phyloP scores from a whole-genome alignment of 2,888 invertebrate genomes.

The Drosophila recens region DNA sequence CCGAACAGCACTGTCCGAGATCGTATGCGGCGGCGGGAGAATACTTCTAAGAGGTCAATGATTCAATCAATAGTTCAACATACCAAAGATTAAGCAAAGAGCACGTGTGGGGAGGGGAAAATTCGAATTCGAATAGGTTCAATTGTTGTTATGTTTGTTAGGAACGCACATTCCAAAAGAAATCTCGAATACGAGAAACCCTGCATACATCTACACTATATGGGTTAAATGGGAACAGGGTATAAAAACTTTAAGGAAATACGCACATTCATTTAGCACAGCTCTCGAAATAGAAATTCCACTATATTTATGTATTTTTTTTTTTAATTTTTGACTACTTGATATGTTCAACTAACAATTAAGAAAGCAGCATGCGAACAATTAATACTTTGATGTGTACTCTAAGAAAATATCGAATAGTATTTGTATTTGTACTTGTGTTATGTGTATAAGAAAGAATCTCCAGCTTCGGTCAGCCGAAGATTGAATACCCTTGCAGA shows the following conservation, averaged over 20 bases:
- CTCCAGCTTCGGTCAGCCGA: conserved; percentile 15
- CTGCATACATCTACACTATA: neutral
- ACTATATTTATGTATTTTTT: neutral
- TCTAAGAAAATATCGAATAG: conserved; percentile 13
- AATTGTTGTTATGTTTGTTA: conserved; percentile 20
- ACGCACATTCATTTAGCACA: conserved; percentile 2
- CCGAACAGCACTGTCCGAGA: conserved; percentile 83
- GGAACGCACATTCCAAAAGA: conserved; percentile 29
- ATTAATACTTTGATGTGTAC: conserved; percentile 8
- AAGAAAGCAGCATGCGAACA: conserved; percentile 6
- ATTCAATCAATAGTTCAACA: conserved; percentile 14
- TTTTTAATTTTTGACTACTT: neutral
- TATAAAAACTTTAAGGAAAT: neutral
- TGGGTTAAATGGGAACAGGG: neutral
- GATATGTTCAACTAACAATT: neutral
- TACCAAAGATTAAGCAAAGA: conserved; percentile 47
- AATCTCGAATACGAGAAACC: neutral
- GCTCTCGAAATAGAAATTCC: neutral
- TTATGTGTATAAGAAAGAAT: conserved; percentile 6
- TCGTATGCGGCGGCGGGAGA: conserved; percentile 82
- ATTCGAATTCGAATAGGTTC: conserved; percentile 2
- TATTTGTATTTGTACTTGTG: conserved; percentile 6
- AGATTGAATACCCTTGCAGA: conserved; percentile 21
- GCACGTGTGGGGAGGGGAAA: neutral
- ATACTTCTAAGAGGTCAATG: conserved; percentile 70